A percentile compares a stretch with the other conserved stretches of the same genome.
phyloP scores from a whole-genome alignment of 2,113 vertebrate genomes.

The Xiphophorus couchianus region DNA sequence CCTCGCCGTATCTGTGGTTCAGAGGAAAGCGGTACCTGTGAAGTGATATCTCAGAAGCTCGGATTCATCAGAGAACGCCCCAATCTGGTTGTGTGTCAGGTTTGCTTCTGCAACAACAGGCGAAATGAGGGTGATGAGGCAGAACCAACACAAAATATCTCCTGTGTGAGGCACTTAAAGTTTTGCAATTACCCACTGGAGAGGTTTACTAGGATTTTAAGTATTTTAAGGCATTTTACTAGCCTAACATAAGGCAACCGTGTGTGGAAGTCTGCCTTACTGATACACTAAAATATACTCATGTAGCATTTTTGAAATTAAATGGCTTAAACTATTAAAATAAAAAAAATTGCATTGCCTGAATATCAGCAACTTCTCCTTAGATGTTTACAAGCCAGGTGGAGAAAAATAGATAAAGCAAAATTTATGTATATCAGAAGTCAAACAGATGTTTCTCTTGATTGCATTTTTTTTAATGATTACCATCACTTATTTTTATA shows the following conservation, averaged over 20 bases:
- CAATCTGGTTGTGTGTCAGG: constrained; percentile 47
- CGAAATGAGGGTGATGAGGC: constrained; percentile 55
- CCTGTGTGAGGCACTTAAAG: constrained; percentile 29
- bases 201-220: constrained; percentile 42
- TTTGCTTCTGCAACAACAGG: constrained; percentile 40
- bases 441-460: no score
- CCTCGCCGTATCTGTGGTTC: constrained; percentile 66
- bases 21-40: constrained; percentile 51
- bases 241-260: constrained; percentile 14
- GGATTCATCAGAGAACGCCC: constrained; percentile 54
- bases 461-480: no score
- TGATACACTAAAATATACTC: constrained; percentile 9
- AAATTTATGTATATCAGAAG: no score
- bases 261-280: not conserved
- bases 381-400: no score
- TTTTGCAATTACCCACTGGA: constrained; percentile 43
- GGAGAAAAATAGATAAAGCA: no score
- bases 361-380: no score
- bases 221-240: constrained; percentile 16
- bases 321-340: not conserved
- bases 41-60: constrained; percentile 39
- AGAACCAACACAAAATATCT: constrained; percentile 48
- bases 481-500: constrained; percentile 24
- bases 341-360: not conserved
- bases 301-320: constrained; percentile 7